Percentiles rank a stretch among this genome's conserved stretches.
These are phyloP conservation scores for Genyomyrus donnyi DNA, from an alignment of 2,113 vertebrate genomes.

Conservation along the genomic window DNA sequence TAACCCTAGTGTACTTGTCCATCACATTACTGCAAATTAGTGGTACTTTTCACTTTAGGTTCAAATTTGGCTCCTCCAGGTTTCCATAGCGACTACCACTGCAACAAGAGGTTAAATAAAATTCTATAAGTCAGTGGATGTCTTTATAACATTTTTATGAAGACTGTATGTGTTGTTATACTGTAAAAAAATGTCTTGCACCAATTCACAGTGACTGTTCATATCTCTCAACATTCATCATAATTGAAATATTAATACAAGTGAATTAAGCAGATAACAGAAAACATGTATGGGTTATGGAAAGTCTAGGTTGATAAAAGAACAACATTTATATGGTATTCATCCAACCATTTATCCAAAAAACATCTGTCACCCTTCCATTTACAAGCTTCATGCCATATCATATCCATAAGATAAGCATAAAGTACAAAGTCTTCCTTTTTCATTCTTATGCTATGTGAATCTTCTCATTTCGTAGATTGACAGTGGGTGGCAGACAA, in stretches of 20 bases:
- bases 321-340: background rate
- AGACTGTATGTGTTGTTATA: background rate
- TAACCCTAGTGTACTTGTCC: background rate
- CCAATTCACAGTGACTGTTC: background rate
- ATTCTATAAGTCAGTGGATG: background rate
- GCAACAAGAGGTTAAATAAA: background rate
- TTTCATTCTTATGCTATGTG: background rate
- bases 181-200: background rate
- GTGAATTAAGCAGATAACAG: background rate
- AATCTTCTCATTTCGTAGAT: background rate
- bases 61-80: background rate
- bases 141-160: background rate
- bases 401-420: background rate
- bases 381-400: background rate
- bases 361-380: background rate
- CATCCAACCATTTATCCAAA: background rate
- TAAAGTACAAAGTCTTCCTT: background rate
- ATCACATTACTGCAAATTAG: constrained; percentile 6
- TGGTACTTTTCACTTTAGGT: background rate
- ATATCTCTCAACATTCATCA: background rate
- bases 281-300: background rate
- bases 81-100: background rate
- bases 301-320: background rate
- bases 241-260: background rate
- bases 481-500: background rate